Conservation (phyloP, 2,113 vertebrate genomes). For the human (Homo sapiens) region GRCh38 chr6:164906001-164906500, state of each 20-base stretch:
- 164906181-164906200: background rate
- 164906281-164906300: background rate
- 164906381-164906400: background rate
- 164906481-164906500: background rate
- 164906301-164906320: background rate
- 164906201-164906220: background rate
- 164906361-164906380: background rate
- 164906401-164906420: background rate
- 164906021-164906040: background rate
- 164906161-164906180: background rate
- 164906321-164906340: background rate
- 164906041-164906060: background rate
- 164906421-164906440: background rate
- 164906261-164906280: background rate
- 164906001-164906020: background rate
- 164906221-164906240: rapidly evolving
- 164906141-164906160: background rate
- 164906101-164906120: background rate
- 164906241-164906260: background rate
- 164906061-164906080: background rate
- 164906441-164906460: background rate
- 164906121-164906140: background rate
- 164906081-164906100: background rate
- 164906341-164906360: background rate
- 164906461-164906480: rapidly evolving